These are phyloP conservation scores for Cavia aperea DNA, from an alignment of 2,113 vertebrate genomes.

Conservation along the genomic window DNA sequence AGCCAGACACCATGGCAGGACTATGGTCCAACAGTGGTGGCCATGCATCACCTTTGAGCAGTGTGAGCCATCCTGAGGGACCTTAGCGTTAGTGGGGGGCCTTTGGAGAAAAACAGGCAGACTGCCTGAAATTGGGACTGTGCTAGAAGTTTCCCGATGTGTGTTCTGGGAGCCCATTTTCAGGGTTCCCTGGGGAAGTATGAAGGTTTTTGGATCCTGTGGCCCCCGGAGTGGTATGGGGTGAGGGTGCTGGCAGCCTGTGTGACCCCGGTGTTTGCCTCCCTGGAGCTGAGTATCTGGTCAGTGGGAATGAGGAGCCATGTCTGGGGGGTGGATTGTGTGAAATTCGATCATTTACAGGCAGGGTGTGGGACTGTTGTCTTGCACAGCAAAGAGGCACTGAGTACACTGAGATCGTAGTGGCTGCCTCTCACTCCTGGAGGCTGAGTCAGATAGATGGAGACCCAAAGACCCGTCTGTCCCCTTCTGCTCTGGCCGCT, in stretches of 20 bases:
- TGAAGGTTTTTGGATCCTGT: not conserved
- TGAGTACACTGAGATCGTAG: not conserved
- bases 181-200: not conserved
- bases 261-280: not conserved
- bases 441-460: slow-evolving; percentile 8
- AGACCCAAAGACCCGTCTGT: not conserved
- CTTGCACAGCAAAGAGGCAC: not conserved
- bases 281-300: not conserved
- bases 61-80: not conserved
- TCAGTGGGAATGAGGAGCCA: not conserved
- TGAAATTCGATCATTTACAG: not conserved
- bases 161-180: not conserved
- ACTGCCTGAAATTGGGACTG: not conserved
- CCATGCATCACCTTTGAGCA: not conserved
- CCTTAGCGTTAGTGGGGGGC: not conserved
- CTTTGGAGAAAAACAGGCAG: not conserved
- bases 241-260: not conserved
- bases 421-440: not conserved
- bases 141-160: not conserved
- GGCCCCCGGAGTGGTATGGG: no score
- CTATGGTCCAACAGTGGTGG: not conserved
- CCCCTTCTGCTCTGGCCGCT: not conserved
- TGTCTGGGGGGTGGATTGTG: not conserved
- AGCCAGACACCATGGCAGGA: no score
- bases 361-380: not conserved